Conservation (phyloP, 2,888 invertebrate species). For the Aspidapion aeneum region DNA sequence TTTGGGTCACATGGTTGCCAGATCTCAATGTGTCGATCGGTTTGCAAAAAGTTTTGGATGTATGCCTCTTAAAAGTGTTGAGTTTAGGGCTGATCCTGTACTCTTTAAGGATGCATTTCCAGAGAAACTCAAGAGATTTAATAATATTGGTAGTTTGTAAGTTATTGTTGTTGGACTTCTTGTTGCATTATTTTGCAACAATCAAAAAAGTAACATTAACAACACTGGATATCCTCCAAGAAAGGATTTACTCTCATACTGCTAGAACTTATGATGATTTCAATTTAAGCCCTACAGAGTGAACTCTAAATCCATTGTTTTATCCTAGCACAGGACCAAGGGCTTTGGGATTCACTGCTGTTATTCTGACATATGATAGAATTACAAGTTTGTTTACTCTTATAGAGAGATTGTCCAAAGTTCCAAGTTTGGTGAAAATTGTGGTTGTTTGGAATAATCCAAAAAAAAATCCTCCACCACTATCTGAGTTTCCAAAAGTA, state of each 20-base stretch:
- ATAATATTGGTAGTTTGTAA: conserved; percentile 85
- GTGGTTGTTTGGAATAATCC: conserved; percentile 97
- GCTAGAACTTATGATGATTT: conserved; percentile 78
- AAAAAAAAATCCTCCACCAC: conserved; percentile 86
- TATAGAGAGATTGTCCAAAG: conserved; percentile 78
- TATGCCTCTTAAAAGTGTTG: conserved; percentile 85
- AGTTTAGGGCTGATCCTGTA: conserved; percentile 94
- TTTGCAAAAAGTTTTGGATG: conserved; percentile 73
- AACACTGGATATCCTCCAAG: conserved; percentile 82
- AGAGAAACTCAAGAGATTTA: conserved; percentile 82
- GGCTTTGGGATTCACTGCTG: conserved; percentile 90
- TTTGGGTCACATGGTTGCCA: conserved; percentile 86
- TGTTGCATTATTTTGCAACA: conserved; percentile 80
- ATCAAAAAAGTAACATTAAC: conserved; percentile 76
- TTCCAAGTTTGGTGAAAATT: conserved; percentile 88
- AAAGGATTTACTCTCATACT: conserved; percentile 83
- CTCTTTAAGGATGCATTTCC: conserved; percentile 84
- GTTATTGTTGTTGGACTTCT: too few relatives aligned
- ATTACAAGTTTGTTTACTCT: conserved; percentile 84
- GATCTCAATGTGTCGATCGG: conserved; percentile 84
- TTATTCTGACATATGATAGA: conserved; percentile 91
- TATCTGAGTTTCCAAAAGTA: conserved; percentile 84
- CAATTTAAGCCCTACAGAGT: conserved; percentile 74
- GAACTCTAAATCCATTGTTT: conserved; percentile 76
- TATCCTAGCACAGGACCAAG: conserved; percentile 83